Evolutionary conservation across 2,888 invertebrate genomes (phyloP).

Genomic region (Aphodius sticticus): DNA sequence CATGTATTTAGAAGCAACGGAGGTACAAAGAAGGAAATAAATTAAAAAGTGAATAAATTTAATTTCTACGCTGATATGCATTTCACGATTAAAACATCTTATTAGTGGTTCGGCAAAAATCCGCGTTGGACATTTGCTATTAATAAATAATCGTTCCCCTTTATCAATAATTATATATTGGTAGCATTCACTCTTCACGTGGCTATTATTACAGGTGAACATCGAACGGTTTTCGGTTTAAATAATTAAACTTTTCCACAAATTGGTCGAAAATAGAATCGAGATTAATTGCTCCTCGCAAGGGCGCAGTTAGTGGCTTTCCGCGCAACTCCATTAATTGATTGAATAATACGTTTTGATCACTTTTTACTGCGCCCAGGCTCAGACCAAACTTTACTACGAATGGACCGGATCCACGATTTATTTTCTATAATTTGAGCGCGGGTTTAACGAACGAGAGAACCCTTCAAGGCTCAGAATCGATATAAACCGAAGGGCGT

Average conservation of each 20-base stretch:
- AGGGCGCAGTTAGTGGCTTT: background rate
- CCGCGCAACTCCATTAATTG: slow-evolving; percentile 4
- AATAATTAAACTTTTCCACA: background rate
- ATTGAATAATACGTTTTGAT: slow-evolving; percentile 4
- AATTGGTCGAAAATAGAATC: background rate
- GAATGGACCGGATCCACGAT: background rate
- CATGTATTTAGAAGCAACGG: too few relatives aligned
- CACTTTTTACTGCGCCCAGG: background rate
- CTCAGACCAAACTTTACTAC: background rate
- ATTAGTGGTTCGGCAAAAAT: too few relatives aligned
- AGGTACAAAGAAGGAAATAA: too few relatives aligned
- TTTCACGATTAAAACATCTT: too few relatives aligned
- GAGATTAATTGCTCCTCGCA: background rate
- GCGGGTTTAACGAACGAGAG: background rate
- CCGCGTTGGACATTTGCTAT: too few relatives aligned
- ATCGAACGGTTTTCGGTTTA: too few relatives aligned
- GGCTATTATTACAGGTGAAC: too few relatives aligned
- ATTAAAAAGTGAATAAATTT: too few relatives aligned
- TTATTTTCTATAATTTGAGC: background rate
- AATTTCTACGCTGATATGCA: too few relatives aligned
- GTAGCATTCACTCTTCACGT: too few relatives aligned
- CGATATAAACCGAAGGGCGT: background rate
- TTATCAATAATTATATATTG: too few relatives aligned
- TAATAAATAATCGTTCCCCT: too few relatives aligned
- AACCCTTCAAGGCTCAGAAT: background rate